phyloP scores from a whole-genome alignment of 2,888 invertebrate genomes.

The Eurytoma adleriae region DNA sequence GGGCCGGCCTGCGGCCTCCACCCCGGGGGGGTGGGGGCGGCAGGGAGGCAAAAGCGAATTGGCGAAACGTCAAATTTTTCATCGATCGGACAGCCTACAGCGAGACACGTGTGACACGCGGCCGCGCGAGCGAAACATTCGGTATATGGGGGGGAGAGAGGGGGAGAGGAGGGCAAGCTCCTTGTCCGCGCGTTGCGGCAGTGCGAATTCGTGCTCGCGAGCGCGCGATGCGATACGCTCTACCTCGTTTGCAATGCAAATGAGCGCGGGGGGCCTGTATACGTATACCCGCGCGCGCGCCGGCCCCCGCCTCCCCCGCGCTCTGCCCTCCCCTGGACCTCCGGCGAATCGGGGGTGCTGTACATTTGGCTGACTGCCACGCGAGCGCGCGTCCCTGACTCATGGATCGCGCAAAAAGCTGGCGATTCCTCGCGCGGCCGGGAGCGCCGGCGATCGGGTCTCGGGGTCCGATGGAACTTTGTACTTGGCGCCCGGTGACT shows the following conservation, averaged over 20 bases:
- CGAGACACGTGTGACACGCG: constrained; percentile 5
- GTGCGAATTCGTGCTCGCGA: constrained; percentile 41
- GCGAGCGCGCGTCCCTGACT: constrained; percentile 2
- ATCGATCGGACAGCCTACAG: no score
- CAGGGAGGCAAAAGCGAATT: no score
- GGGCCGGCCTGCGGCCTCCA: no score
- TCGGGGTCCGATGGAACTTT: no score
- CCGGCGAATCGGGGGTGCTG: constrained; percentile 15
- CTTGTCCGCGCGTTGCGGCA: constrained; percentile 1
- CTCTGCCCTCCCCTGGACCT: background rate
- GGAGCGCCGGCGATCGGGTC: background rate
- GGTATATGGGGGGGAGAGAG: background rate
- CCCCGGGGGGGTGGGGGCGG: no score
- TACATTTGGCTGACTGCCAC: background rate
- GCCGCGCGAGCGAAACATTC: constrained; percentile 14
- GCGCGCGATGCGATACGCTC: constrained; percentile 65
- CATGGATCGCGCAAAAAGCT: constrained; percentile 2
- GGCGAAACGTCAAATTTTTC: no score
- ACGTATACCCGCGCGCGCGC: background rate
- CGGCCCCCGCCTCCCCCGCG: no score
- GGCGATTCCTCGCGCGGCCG: background rate
- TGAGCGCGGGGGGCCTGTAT: constrained; percentile 41
- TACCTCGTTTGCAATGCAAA: constrained; percentile 73
- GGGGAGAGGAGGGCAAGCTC: background rate
- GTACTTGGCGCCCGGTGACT: no score